A percentile compares a stretch with the other conserved stretches of the same genome.
These are phyloP conservation scores for Vidua chalybeata DNA, from an alignment of 2,113 vertebrate genomes.

Conservation along the genomic window DNA sequence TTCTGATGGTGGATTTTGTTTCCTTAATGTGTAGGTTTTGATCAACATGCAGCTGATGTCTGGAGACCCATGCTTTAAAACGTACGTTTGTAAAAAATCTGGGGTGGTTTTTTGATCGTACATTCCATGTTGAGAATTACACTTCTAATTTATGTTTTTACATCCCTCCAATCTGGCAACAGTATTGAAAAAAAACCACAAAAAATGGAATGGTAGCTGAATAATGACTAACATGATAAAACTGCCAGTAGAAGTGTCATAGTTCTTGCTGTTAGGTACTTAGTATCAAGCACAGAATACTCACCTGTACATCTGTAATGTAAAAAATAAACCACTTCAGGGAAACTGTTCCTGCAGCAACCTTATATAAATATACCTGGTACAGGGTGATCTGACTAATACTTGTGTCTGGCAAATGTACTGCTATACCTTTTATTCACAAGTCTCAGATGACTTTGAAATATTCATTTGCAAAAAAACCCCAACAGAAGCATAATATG, in stretches of 20 bases:
- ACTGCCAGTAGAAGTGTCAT: not conserved
- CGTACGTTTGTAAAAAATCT: conserved; percentile 75
- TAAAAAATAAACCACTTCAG: not conserved
- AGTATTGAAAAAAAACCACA: not conserved
- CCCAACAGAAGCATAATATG: not conserved
- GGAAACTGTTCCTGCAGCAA: not conserved
- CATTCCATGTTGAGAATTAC: not conserved
- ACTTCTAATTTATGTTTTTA: not conserved
- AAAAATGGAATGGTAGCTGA: not conserved
- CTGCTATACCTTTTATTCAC: not conserved
- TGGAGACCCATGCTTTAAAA: conserved; percentile 98
- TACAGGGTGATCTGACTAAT: not conserved
- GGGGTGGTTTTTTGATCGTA: not conserved
- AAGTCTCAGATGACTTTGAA: not conserved
- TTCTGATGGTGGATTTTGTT: not conserved
- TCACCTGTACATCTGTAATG: not conserved
- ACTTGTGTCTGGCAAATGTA: not conserved
- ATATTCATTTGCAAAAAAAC: not conserved
- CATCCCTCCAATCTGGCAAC: not conserved
- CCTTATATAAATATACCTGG: not conserved
- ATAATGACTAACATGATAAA: not conserved
- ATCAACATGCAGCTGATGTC: conserved; percentile 96
- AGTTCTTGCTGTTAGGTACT: not conserved
- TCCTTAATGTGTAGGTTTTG: conserved; percentile 79
- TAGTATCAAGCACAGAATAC: not conserved